These are phyloP conservation scores for Drosophila lacicola DNA, from an alignment of 2,888 invertebrate species.

Conservation along the genomic window DNA sequence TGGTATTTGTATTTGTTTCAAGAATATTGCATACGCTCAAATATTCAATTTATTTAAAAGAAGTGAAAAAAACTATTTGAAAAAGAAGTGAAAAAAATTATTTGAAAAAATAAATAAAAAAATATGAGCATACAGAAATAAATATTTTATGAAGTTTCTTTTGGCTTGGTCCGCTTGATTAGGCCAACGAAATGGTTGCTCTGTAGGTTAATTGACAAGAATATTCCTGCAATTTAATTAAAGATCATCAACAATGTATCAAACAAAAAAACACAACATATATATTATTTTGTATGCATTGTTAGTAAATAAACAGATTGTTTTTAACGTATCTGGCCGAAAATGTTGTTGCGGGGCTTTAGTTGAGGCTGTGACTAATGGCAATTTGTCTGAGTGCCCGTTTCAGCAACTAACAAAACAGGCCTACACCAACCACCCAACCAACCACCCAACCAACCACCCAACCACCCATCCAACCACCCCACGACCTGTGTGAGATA, in stretches of 20 bases:
- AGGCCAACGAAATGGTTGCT: not conserved
- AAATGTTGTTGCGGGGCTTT: conserved; percentile 10
- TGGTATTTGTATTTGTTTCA: conserved; percentile 7
- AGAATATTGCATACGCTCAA: conserved; percentile 14
- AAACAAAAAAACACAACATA: too few species aligned
- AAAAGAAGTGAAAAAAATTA: too few species aligned
- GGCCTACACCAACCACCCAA: not conserved
- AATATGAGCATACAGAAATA: too few species aligned
- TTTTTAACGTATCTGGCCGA: not conserved
- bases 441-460: not conserved
- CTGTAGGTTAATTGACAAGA: conserved; percentile 5
- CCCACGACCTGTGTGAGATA: conserved; percentile 26
- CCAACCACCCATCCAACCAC: not conserved
- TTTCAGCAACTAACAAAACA: conserved; percentile 6
- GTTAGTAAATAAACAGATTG: conserved; percentile 23
- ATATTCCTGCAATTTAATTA: conserved; percentile 52
- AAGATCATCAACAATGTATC: conserved; percentile 16
- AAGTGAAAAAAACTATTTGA: not conserved
- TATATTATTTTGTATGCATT: too few species aligned
- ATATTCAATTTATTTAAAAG: conserved; percentile 9
- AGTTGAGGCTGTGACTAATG: conserved; percentile 55
- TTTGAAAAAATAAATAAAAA: too few species aligned
- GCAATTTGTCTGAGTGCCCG: conserved; percentile 71
- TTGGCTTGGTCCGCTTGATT: not conserved
- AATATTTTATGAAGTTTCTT: too few species aligned